Base-by-base conservation (phyloP, 2,888 invertebrate genomes). In the Torymus aiolomorphi region DNA sequence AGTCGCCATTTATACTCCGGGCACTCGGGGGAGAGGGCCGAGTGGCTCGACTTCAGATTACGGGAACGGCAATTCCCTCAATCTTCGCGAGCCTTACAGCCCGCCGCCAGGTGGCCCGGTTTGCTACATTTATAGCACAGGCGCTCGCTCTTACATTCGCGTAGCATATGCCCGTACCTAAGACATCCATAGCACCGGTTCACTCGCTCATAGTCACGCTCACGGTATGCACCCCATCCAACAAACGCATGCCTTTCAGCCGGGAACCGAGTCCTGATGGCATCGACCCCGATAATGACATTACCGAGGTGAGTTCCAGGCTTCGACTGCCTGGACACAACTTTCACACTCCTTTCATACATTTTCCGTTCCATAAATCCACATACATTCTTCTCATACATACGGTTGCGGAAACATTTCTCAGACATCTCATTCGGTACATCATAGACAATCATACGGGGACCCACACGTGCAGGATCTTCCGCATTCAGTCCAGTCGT, bases 11-110 rank as follows among this genome's bases (percentile, higher is more conserved):
- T n/a, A n/a, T n/a, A n/a, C n/a, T n/a, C n/a, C n/a, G n/a, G n/a
- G 42, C 70, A 70, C 10, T 18, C 42, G 57, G 1, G 12, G 59
- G 12, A 0, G 24, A n/a, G n/a, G n/a, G n/a, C n/a, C n/a, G n/a
- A n/a, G n/a, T n/a, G n/a, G n/a, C n/a, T n/a, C 42, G 42, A 11
- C 2, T 42, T 12, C 82, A n/a, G n/a, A n/a, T n/a, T n/a, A n/a
- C n/a, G n/a, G n/a, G n/a, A n/a, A n/a, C n/a, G n/a, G n/a, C n/a
- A 82, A 11, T 76, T 76, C 0, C 66, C 18, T 49, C 77, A 77
- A 16, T 10, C 14, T 5, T 8, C 24, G 13, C 16, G 13, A n/a
- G n/a, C 20, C 5, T 8, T 8, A 66, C 80, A 80, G 0, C 14
- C 65, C 2, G 16, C 66, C 13, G 49, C 67, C 0, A n/a, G 5